A percentile compares a stretch with the other conserved stretches of the same genome.
Conservation (phyloP, 1,140 invertebrate genomes). For the Drosophila orosa region DNA sequence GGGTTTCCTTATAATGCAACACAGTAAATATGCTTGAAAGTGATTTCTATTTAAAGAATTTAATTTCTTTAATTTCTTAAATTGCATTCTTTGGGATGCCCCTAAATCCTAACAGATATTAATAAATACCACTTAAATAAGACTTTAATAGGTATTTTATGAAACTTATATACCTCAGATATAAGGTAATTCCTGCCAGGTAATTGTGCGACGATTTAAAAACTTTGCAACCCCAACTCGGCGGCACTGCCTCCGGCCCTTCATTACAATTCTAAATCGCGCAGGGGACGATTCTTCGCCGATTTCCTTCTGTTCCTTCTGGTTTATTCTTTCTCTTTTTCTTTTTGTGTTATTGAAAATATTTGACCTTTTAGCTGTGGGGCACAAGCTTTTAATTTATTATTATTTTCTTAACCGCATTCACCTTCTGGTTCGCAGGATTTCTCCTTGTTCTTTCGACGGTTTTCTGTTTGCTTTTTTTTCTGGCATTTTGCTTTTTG, state of each 20-base stretch:
- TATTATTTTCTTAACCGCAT: constrained; percentile 61
- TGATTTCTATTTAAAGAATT: background rate
- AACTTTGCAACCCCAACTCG: background rate
- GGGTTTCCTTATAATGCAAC: background rate
- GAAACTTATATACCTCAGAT: background rate
- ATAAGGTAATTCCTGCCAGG: background rate
- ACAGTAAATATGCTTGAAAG: background rate
- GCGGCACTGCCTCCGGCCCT: constrained; percentile 12
- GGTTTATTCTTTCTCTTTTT: background rate
- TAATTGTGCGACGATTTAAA: constrained; percentile 5
- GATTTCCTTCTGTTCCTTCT: constrained; percentile 2
- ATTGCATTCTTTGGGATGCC: background rate
- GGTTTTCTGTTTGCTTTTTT: constrained; percentile 30
- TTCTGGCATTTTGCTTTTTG: constrained; percentile 10
- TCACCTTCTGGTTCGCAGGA: constrained; percentile 35
- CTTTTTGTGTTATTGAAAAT: constrained; percentile 51
- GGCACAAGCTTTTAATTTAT: constrained; percentile 55
- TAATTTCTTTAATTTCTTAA: background rate
- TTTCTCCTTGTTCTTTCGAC: constrained; percentile 8
- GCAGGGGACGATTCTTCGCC: constrained; percentile 8
- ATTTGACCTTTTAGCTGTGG: constrained; percentile 50
- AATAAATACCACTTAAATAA: background rate
- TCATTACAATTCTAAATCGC: constrained; percentile 35
- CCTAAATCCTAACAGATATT: background rate
- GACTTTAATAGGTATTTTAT: background rate